Evolutionary conservation across 2,888 invertebrate genomes (phyloP), one percentile per base, ranked within the genome.

Genomic region (Candidula unifasciata): DNA sequence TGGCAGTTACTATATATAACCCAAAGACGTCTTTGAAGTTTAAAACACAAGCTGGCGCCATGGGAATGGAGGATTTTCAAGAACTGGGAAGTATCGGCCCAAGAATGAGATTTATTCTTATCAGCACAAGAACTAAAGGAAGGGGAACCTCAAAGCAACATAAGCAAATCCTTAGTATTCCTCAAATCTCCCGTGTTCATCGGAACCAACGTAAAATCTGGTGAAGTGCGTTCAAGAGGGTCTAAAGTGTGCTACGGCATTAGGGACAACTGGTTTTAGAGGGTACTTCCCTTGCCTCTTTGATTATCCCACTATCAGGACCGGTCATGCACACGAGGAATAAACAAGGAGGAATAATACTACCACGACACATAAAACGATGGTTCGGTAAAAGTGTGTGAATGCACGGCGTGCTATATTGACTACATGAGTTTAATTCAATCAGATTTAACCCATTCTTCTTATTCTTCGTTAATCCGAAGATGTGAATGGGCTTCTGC

Each of bases 141-240:
- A 74, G 54, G 52, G 52, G 74, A 74, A 74, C 74, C 74, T 74
- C 74, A 74, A 74, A 74, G 74, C 52, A 52, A 74, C 27, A 30
- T 54, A 27, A 27, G 54, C 52, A 74, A 73, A 74, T 13, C 74
- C 16, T 6, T 30, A 52, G 54, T 54, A 54, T 74, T 74, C 74
- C 54, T 54, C 54, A 30, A 54, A 54, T 74, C 54, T 18, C 52
- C 30, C 27, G 74, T 5, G 33, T 54, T 74, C 74, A 30, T 54
- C 10, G 54, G 74, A 74, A 74, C 54, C 54, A 54, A 74, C 74
- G 54, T 74, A 54, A 52, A 74, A 54, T 30, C 16, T 52, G 30
- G 74, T 74, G 54, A 74, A 74, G 74, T 74, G 27, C 16, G 18
- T 54, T 33, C 54, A 74, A 74, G 74, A 74, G 73, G 37, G 8